Base-by-base conservation (phyloP, 2,113 vertebrate species). In the Chaetodon trifascialis region DNA sequence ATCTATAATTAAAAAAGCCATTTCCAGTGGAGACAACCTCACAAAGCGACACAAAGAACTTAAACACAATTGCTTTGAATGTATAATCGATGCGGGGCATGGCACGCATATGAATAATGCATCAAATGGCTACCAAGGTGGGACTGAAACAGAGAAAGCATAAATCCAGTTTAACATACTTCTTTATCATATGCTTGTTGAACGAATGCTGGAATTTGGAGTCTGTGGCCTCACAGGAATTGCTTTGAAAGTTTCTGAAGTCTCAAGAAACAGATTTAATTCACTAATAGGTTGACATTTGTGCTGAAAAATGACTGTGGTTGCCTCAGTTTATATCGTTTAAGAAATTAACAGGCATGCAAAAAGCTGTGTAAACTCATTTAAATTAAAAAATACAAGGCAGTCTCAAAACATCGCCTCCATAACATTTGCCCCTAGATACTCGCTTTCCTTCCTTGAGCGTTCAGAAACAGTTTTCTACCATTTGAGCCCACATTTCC, bases 401-500 rank as follows among this genome's bases (percentile, higher is more conserved):
- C 30, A 30, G 30, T 30, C 30, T 30, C 30, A 23, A 51, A 62
- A 78, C 46, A 80, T 44, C 34, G 9, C 21, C 52, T 75, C 74
- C 44, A 5, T n/a, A 12, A 19, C 66, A 52, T 80, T 56, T 36
- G 51, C 3, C 25, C 30, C 30, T 30, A 1, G 0, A 62, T 47
- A 11, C 19, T 46, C 25, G 3, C 36, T 38, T 79, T 59, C 59
- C 46, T 69, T 68, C 49, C 71, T 2, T 5, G 42, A 79, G 63
- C 11, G 12, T 79, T 82, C 49, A 38, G 21, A 84, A 55, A 36
- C 30, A 17, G n/a, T 54, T 52, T 66, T 73, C 36, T 12, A 5
- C 25, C 60, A 54, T 64, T 73, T 46, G 17, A 80, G 69, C 65
- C 73, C 14, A 30, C 51, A 10, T 78, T 56, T 56, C 59, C 42